Conservation (phyloP, 2,797 vertebrate species). For the Lophius americanus region DNA sequence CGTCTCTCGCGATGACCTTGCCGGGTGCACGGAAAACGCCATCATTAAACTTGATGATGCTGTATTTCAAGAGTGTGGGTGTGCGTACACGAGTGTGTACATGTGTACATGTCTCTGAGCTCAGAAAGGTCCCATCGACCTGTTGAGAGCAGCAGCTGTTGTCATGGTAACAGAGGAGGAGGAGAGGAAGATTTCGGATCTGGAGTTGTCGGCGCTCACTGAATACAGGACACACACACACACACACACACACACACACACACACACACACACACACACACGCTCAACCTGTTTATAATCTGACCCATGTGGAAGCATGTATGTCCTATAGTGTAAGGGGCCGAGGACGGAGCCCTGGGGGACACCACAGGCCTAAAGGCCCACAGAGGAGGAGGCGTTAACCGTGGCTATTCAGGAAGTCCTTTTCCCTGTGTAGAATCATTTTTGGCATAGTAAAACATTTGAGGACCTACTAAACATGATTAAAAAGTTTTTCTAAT, state of each 20-base stretch:
- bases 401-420: too few relatives aligned
- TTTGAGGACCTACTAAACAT: too few relatives aligned
- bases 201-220: conserved; percentile 54
- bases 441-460: too few relatives aligned
- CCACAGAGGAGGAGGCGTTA: too few relatives aligned
- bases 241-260: conserved; percentile 4
- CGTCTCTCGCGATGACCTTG: conserved; percentile 53
- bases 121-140: conserved; percentile 68
- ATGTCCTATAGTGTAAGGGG: too few relatives aligned
- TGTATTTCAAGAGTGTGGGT: conserved; percentile 7
- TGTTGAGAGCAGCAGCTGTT: conserved; percentile 78
- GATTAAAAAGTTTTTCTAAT: too few relatives aligned
- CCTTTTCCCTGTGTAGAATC: too few relatives aligned
- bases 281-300: too few relatives aligned
- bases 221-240: conserved; percentile 34
- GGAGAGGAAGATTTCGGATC: conserved; percentile 69
- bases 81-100: background rate
- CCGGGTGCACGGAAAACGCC: conserved; percentile 49
- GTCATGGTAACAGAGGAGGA: conserved; percentile 81
- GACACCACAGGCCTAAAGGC: too few relatives aligned
- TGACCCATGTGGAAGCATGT: too few relatives aligned
- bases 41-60: conserved; percentile 53
- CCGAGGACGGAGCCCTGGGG: too few relatives aligned
- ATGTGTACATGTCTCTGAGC: conserved; percentile 34
- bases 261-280: background rate